Evolutionary conservation across 1,140 invertebrate genomes (phyloP), one percentile per base, ranked within the genome.

Genomic region (Eriosoma lanigerum): DNA sequence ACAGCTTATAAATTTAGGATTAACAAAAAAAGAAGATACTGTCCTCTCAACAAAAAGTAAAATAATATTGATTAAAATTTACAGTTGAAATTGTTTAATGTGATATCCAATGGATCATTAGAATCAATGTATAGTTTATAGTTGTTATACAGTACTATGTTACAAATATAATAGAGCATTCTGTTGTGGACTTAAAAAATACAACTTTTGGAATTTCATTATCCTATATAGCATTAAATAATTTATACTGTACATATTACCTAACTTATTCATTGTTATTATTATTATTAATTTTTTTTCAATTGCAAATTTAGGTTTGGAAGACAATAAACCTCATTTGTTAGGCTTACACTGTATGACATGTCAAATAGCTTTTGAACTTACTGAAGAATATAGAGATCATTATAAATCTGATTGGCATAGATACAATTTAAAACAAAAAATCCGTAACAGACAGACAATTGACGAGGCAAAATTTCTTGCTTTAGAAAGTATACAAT

Each of bases 351-450:
- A 81, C n/a, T 98, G 96, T 86, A 92, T 97, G 80, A 92, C 94
- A 32, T 98, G 97, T 86, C 89, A 91, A 83, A 93, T 97, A 17
- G 89, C 90, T 48, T 98, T 98, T 85, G 87, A 90, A 81, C 90
- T 92, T 84, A 87, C 90, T 2, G 93, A 96, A 78, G 84, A 93
- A 26, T 96, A 98, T 86, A 89, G 94, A 75, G 88, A 91, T 58
- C 96, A 97, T 86, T 97, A 96, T 84, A 95, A 95, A 87, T 92
- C 92, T 1, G 96, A 97, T 85, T 98, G 96, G 96, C 96, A 98
- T 86, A 89, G 95, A 54, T 99, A 98, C 85, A 99, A 99, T 88
- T 89, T 98, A 68, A 99, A 98, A 85, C 88, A 97, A 82, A 97
- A 97, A 88, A 92, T 98, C 13, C 93, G 92, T 1, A 90, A 93